Conservation (phyloP, 2,797 vertebrate genomes). For the Choloepus didactylus region DNA sequence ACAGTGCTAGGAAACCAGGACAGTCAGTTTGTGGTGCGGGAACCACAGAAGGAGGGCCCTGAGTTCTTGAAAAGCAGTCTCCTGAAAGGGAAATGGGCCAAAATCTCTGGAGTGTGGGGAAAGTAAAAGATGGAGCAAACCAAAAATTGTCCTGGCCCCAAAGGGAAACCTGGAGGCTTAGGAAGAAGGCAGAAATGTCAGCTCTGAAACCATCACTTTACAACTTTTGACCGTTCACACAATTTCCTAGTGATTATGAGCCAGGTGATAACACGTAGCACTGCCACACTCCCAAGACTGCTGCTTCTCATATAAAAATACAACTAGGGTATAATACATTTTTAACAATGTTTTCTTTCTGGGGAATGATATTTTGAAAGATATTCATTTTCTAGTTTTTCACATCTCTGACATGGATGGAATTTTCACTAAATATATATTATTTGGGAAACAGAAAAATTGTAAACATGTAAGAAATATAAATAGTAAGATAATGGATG, state of each 20-base stretch:
- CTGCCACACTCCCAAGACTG: neutral
- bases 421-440: neutral
- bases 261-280: neutral
- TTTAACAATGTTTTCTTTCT: neutral
- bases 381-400: constrained; percentile 6
- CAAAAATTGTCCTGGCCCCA: neutral
- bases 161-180: neutral
- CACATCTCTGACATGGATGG: neutral
- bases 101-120: neutral
- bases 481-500: neutral
- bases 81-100: neutral
- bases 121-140: neutral
- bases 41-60: neutral
- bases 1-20: no score
- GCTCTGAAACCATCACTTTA: neutral
- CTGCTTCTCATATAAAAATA: neutral
- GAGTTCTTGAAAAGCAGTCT: no score
- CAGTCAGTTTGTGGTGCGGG: neutral
- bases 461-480: neutral
- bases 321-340: neutral
- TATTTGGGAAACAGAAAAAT: constrained; percentile 33
- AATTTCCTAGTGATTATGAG: neutral
- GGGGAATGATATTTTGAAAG: constrained; percentile 7
- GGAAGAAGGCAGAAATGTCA: neutral
- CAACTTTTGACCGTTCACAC: neutral